Percentiles rank a stretch among this genome's conserved stretches.
Conservation (phyloP, 2,888 invertebrate species). For the Auanema sp. region DNA sequence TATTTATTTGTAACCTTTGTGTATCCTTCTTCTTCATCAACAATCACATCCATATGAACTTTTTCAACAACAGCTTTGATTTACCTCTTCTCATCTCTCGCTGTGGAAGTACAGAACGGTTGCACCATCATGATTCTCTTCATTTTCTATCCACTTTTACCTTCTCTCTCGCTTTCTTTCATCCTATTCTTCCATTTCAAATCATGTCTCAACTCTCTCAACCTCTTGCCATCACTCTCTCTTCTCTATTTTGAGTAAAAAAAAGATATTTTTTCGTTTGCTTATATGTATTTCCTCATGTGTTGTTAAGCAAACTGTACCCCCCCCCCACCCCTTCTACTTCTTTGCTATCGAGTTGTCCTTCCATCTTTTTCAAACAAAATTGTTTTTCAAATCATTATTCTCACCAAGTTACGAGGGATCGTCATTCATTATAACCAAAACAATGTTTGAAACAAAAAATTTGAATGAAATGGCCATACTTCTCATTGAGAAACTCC, state of each 20-base stretch:
- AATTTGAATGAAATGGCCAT: too few species aligned
- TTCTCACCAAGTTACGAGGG: too few species aligned
- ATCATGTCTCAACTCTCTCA: not conserved
- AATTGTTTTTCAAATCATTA: too few species aligned
- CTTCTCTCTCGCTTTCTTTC: not conserved
- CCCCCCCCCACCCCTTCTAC: too few species aligned
- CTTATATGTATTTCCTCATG: too few species aligned
- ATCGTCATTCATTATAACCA: too few species aligned
- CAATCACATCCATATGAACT: conserved; percentile 1
- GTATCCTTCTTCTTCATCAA: not conserved
- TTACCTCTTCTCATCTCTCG: not conserved
- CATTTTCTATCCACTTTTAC: not conserved
- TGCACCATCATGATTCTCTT: not conserved
- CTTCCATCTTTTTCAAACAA: too few species aligned
- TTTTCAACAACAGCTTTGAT: not conserved
- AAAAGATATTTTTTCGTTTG: too few species aligned
- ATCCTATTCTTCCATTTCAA: not conserved
- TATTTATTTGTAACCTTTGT: not conserved
- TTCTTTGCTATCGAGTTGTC: too few species aligned
- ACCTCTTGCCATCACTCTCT: not conserved
- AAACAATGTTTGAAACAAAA: too few species aligned
- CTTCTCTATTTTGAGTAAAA: not conserved
- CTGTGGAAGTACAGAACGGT: not conserved
- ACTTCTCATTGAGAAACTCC: too few species aligned
- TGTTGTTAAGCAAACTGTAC: too few species aligned